These are phyloP conservation scores for Rhinella marina DNA, from an alignment of 2,797 vertebrate species.

Conservation along the genomic window DNA sequence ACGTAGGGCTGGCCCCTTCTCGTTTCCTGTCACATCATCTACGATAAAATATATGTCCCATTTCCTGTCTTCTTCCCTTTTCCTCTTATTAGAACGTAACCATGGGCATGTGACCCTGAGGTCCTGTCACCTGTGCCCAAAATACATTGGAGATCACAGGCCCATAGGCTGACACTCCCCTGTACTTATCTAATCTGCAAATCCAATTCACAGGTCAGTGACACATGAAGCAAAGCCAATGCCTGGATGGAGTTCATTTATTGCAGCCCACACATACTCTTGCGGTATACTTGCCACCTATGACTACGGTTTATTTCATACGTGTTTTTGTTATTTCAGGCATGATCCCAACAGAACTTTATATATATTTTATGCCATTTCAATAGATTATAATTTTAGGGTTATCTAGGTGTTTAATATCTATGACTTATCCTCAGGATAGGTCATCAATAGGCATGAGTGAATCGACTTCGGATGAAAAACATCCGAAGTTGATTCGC, in stretches of 20 bases:
- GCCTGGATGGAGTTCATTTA: slow-evolving; percentile 10
- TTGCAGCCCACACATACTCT: slow-evolving; percentile 12
- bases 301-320: neutral
- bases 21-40: slow-evolving; percentile 94
- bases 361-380: neutral
- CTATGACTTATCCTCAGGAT: too few species aligned
- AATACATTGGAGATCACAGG: slow-evolving; percentile 57
- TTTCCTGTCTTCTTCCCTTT: slow-evolving; percentile 85
- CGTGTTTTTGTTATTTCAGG: neutral
- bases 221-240: slow-evolving; percentile 19
- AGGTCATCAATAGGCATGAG: too few species aligned
- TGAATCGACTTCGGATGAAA: too few species aligned
- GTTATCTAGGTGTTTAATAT: too few species aligned
- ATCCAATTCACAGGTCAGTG: slow-evolving; percentile 34
- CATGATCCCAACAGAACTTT: neutral
- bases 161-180: slow-evolving; percentile 25
- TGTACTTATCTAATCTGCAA: slow-evolving; percentile 31
- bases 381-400: too few species aligned
- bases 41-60: slow-evolving; percentile 87
- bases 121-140: slow-evolving; percentile 80
- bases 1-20: slow-evolving; percentile 80
- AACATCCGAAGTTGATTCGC: too few species aligned
- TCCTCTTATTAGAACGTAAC: slow-evolving; percentile 69
- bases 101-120: slow-evolving; percentile 73
- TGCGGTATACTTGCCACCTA: neutral